Conservation (phyloP, 2,113 vertebrate genomes). For the Notarius quadriscutis region DNA sequence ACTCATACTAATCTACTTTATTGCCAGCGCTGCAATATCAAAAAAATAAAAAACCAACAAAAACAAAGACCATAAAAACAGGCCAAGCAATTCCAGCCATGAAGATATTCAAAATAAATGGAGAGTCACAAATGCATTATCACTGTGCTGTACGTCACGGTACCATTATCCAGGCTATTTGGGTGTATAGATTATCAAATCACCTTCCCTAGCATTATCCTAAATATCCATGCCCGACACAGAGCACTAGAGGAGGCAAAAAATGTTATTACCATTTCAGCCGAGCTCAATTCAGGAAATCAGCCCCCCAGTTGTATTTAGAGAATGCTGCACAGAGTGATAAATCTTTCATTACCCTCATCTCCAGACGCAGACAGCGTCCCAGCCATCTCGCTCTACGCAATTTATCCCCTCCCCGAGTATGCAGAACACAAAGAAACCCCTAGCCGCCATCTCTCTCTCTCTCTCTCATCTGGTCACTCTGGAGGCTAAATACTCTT, state of each 20-base stretch:
- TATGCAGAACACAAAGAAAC: conserved; percentile 74
- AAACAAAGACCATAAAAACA: conserved; percentile 16
- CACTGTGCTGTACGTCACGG: conserved; percentile 77
- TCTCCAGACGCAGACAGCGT: conserved; percentile 73
- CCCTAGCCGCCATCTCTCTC: conserved; percentile 55
- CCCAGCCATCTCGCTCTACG: conserved; percentile 71
- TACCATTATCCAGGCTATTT: conserved; percentile 80
- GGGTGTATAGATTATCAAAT: conserved; percentile 74
- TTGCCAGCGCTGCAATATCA: conserved; percentile 23
- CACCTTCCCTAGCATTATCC: conserved; percentile 70
- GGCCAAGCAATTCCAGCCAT: conserved; percentile 57
- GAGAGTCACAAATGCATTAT: conserved; percentile 69
- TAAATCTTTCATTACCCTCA: conserved; percentile 84
- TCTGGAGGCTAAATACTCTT: conserved; percentile 76
- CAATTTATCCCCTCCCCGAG: conserved; percentile 70
- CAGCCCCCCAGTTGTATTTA: conserved; percentile 80
- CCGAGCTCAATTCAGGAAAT: conserved; percentile 72
- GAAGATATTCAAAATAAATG: conserved; percentile 72
- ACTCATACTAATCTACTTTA: conserved; percentile 50
- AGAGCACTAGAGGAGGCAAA: conserved; percentile 69
- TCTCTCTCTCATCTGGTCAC: conserved; percentile 66
- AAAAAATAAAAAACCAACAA: no score
- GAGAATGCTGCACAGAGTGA: conserved; percentile 78
- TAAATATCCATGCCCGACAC: conserved; percentile 70
- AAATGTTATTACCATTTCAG: conserved; percentile 66